These are phyloP conservation scores for Lasioglossum calceatum DNA, from an alignment of 2,888 invertebrate genomes.

Conservation along the genomic window DNA sequence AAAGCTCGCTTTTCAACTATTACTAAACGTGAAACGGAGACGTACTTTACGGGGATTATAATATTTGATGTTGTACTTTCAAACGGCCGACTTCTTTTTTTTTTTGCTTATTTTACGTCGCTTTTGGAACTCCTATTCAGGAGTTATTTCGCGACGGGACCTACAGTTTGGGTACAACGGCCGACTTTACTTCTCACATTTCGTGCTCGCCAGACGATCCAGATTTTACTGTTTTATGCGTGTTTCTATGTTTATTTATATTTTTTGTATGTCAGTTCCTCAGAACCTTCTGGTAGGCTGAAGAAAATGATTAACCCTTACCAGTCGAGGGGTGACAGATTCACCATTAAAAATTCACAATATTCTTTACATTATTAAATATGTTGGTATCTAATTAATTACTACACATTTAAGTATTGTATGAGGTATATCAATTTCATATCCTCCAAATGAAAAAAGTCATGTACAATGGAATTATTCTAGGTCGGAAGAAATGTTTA, in stretches of 20 bases:
- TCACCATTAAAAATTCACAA: too few relatives aligned
- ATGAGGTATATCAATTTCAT: too few relatives aligned
- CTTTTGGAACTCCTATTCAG: too few relatives aligned
- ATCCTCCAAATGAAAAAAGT: too few relatives aligned
- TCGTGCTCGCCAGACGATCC: not conserved
- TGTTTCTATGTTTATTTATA: not conserved
- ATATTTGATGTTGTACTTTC: not conserved
- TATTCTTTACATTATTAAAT: too few relatives aligned
- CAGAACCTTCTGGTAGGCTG: not conserved
- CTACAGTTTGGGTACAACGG: not conserved
- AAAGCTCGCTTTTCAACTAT: not conserved
- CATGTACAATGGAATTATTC: too few relatives aligned
- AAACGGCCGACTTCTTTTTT: not conserved
- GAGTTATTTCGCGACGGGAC: too few relatives aligned
- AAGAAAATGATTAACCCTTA: not conserved
- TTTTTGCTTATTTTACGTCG: too few relatives aligned
- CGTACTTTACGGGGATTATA: not conserved
- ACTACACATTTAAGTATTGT: too few relatives aligned
- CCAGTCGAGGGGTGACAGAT: too few relatives aligned
- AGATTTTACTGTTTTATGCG: not conserved
- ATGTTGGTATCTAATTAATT: too few relatives aligned
- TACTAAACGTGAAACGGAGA: not conserved
- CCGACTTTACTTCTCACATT: not conserved
- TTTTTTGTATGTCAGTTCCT: not conserved
- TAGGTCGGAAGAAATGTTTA: too few relatives aligned